Percentiles rank a stretch among this genome's conserved stretches.
Conservation (phyloP, 2,888 invertebrate species). For the Diaphora mendica region DNA sequence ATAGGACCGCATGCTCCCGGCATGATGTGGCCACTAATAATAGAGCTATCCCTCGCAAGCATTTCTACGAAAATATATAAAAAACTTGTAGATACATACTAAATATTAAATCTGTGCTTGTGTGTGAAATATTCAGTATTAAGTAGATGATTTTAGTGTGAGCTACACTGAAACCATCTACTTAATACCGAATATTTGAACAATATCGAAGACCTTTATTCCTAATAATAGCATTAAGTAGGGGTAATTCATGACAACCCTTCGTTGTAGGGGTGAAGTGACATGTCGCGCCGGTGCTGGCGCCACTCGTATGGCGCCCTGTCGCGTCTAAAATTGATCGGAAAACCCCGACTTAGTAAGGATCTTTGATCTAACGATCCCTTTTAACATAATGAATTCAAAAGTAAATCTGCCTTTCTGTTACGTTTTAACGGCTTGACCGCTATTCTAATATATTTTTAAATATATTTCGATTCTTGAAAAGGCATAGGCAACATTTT, state of each 20-base stretch:
- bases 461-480: too few relatives aligned
- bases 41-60: conserved; percentile 27
- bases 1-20: conserved; percentile 27
- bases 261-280: not conserved
- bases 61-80: conserved; percentile 4
- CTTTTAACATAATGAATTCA: not conserved
- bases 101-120: too few relatives aligned
- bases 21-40: conserved; percentile 36
- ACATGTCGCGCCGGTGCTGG: not conserved
- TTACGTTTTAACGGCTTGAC: too few relatives aligned
- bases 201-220: not conserved
- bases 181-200: not conserved
- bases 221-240: not conserved
- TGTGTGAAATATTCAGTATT: too few relatives aligned
- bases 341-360: not conserved
- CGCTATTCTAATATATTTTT: too few relatives aligned
- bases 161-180: too few relatives aligned
- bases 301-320: not conserved
- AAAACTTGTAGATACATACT: not conserved
- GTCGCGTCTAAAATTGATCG: not conserved
- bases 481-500: too few relatives aligned
- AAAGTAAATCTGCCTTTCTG: too few relatives aligned
- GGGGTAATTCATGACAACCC: not conserved
- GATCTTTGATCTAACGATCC: not conserved
- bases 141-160: too few relatives aligned